These are phyloP conservation scores for Agelastica alni DNA, from an alignment of 2,888 invertebrate species.

Conservation along the genomic window DNA sequence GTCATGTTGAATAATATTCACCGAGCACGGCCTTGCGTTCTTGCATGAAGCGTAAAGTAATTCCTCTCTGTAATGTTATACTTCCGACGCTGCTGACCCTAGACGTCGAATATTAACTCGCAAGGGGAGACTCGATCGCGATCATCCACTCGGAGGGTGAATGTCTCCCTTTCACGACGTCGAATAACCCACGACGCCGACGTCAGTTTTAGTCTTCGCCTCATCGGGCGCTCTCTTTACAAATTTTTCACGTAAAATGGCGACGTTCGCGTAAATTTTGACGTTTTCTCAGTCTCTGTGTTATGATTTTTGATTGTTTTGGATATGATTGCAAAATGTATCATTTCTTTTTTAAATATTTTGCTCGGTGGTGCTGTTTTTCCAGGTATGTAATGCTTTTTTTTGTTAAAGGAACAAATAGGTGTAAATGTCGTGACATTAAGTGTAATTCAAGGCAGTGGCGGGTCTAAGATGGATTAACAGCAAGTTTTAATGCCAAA, in stretches of 20 bases:
- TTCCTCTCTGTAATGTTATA: not conserved
- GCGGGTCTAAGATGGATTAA: no score
- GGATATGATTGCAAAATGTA: conserved; percentile 19
- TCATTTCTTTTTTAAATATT: conserved; percentile 18
- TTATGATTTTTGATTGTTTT: not conserved
- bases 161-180: conserved; percentile 17
- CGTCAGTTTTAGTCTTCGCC: conserved; percentile 13
- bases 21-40: conserved; percentile 1
- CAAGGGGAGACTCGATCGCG: conserved; percentile 12
- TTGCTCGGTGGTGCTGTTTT: conserved; percentile 17
- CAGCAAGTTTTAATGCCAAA: no score
- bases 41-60: conserved; percentile 7
- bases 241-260: conserved; percentile 7
- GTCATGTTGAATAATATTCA: no score
- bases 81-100: conserved; percentile 6
- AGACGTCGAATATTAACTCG: conserved; percentile 16
- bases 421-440: conserved; percentile 2
- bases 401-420: not conserved
- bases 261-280: conserved; percentile 1
- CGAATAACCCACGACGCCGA: conserved; percentile 21
- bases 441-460: not conserved
- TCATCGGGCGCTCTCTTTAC: conserved; percentile 6
- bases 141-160: conserved; percentile 17
- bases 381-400: conserved; percentile 9
- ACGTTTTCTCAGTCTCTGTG: not conserved